These are phyloP conservation scores for Eleginops maclovinus DNA, from an alignment of 2,113 vertebrate species.

Conservation along the genomic window DNA sequence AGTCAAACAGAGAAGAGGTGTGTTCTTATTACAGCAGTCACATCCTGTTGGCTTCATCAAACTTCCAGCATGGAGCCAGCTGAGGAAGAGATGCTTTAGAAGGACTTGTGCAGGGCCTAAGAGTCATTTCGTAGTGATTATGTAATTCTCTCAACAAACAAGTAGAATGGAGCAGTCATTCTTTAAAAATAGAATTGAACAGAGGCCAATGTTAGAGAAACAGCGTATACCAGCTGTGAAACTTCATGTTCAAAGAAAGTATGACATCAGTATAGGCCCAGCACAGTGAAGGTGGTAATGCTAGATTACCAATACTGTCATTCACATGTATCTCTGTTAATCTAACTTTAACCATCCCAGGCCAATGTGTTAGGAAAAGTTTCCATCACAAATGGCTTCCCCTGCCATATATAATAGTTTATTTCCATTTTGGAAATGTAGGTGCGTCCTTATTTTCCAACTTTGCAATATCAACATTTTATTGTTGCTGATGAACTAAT, in stretches of 20 bases:
- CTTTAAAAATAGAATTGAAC: slow-evolving; percentile 54
- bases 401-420: too few relatives aligned
- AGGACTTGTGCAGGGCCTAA: slow-evolving; percentile 15
- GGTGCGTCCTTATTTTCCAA: too few relatives aligned
- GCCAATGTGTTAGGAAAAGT: too few relatives aligned
- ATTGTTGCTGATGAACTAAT: too few relatives aligned
- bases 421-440: too few relatives aligned
- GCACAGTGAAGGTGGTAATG: neutral
- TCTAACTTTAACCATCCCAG: too few relatives aligned
- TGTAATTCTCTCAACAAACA: slow-evolving; percentile 41
- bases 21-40: slow-evolving; percentile 26
- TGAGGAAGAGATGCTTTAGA: slow-evolving; percentile 21
- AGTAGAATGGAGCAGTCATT: slow-evolving; percentile 29
- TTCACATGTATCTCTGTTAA: too few relatives aligned
- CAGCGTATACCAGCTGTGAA: neutral
- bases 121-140: slow-evolving; percentile 49
- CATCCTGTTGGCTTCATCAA: slow-evolving; percentile 24
- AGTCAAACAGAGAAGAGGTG: neutral
- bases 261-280: neutral
- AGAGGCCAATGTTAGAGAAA: slow-evolving; percentile 4
- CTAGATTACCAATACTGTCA: too few relatives aligned
- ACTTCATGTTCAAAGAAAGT: neutral
- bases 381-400: too few relatives aligned
- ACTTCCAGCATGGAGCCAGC: neutral
- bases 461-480: too few relatives aligned